These are phyloP conservation scores for Epirrhoe alternata DNA, from an alignment of 2,888 invertebrate species.

Conservation along the genomic window DNA sequence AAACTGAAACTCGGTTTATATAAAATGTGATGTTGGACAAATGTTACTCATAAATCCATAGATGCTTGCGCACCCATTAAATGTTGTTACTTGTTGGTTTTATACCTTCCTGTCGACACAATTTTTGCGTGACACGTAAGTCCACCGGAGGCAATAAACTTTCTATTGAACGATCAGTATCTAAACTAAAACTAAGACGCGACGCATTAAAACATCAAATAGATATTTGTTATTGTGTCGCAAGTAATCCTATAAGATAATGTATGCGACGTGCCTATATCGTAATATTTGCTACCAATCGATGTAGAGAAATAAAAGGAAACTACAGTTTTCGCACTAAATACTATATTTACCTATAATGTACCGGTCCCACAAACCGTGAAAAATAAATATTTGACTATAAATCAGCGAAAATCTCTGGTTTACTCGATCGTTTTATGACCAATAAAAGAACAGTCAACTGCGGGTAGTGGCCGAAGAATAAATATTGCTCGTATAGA, in stretches of 20 bases:
- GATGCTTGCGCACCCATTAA: conserved; percentile 42
- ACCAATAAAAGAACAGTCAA: conserved; percentile 83
- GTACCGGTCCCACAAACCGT: conserved; percentile 63
- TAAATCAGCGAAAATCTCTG: conserved; percentile 79
- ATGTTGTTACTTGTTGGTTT: conserved; percentile 45
- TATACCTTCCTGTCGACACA: conserved; percentile 61
- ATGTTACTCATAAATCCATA: conserved; percentile 33
- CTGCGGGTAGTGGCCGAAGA: conserved; percentile 70
- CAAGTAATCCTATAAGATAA: conserved; percentile 34
- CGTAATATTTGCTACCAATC: conserved; percentile 49
- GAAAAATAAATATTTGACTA: conserved; percentile 80
- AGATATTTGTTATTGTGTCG: conserved; percentile 52
- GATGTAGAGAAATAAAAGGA: conserved; percentile 50
- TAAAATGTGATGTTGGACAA: conserved; percentile 19
- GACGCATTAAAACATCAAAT: conserved; percentile 51
- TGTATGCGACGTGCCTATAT: conserved; percentile 41
- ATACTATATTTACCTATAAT: conserved; percentile 74
- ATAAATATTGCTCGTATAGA: conserved; percentile 66
- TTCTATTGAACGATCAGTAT: conserved; percentile 62
- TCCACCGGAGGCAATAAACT: conserved; percentile 73
- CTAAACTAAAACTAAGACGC: conserved; percentile 58
- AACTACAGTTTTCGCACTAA: conserved; percentile 61
- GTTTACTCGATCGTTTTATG: conserved; percentile 75
- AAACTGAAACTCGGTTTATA: conserved; percentile 27
- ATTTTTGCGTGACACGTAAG: conserved; percentile 55